Evolutionary conservation across 2,797 vertebrate genomes (phyloP), one percentile per base, ranked within the genome.

Genomic region (Falco naumanni): DNA sequence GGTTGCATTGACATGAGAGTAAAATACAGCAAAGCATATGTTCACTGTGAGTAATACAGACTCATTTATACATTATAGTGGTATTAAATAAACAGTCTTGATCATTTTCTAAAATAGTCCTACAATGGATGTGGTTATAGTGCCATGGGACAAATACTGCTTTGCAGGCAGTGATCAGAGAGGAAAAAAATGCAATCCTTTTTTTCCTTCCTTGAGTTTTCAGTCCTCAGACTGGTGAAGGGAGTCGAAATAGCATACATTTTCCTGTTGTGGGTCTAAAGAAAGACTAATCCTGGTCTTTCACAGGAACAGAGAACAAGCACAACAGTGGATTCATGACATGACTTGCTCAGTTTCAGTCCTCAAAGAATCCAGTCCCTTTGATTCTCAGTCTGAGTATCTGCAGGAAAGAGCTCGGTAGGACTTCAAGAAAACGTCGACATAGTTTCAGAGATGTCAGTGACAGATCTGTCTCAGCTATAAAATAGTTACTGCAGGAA

Each of bases 1-100:
- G 76, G 60, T 93, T 93, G 66, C 76, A 56, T 21, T 95, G 94
- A 95, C 81, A 87, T 53, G 57, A 94, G 82, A 95, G 86, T 69
- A 90, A 95, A 93, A 90, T 53, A 90, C 29, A 90, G 88, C 84
- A 86, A 94, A 93, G 84, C 71, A 57, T 78, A 91, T 78, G 74
- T 61, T 91, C 72, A 33, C 59, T 86, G 14, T 93, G 90, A 96
- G 60, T 94, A 93, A 93, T 65, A 91, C 10, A 88, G 85, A 65
- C 66, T 89, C 85, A 75, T 84, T 93, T 81, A 76, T 71, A 72
- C 16, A 31, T 79, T 65, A 69, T 7, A 79, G 78, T 48, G 92
- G 60, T 80, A 82, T 71, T 95, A 79, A 95, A 83, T 78, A 90
- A 95, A 94, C 56, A 95, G 81, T 37, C 74, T 79, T 2, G 8